These are phyloP conservation scores for Acipenser oxyrinchus DNA, from an alignment of 2,797 vertebrate species.

Conservation along the genomic window DNA sequence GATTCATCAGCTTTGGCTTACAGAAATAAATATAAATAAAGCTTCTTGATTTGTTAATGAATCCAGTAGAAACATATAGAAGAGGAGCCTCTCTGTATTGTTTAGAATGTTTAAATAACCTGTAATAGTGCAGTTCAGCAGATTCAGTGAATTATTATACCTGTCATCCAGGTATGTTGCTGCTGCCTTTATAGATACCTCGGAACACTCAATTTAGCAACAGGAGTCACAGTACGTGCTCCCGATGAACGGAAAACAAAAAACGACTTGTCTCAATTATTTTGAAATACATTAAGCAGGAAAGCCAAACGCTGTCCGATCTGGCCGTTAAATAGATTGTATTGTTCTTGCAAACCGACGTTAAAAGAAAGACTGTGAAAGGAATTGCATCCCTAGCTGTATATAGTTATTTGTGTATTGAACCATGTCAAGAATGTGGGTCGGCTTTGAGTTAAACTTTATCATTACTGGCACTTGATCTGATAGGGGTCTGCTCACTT, in stretches of 20 bases:
- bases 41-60: too few relatives aligned
- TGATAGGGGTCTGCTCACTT: conserved; percentile 32
- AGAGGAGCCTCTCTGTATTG: too few relatives aligned
- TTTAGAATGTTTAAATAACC: too few relatives aligned
- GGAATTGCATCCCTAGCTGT: conserved; percentile 23
- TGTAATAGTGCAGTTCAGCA: too few relatives aligned
- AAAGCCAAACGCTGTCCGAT: conserved; percentile 24
- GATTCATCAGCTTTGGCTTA: too few relatives aligned
- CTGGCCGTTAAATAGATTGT: conserved; percentile 10
- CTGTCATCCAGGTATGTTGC: too few relatives aligned
- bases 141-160: too few relatives aligned
- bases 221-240: neutral
- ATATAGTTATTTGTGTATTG: conserved; percentile 31
- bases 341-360: neutral
- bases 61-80: too few relatives aligned
- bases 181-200: too few relatives aligned
- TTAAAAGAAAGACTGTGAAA: neutral
- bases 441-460: conserved; percentile 29
- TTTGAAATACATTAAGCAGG: conserved; percentile 5
- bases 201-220: neutral
- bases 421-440: conserved; percentile 30
- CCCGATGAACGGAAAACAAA: neutral
- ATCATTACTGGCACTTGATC: conserved; percentile 33
- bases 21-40: too few relatives aligned
- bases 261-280: neutral